phyloP scores from a whole-genome alignment of 2,113 vertebrate species.

The Anseranas semipalmata region DNA sequence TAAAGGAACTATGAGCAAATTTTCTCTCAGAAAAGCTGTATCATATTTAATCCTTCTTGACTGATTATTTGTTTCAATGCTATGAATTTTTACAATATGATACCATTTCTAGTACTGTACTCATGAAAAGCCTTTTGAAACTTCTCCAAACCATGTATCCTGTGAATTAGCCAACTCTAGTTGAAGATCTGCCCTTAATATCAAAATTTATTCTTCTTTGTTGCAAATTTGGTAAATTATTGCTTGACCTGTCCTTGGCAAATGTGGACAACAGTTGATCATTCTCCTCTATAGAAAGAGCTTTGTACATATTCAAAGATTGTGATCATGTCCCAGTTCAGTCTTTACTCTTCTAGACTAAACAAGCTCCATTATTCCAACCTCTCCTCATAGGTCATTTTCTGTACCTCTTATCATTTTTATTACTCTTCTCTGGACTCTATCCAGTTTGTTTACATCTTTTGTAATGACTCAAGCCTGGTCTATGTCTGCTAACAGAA shows the following conservation, averaged over 20 bases:
- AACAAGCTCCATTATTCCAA: conserved; percentile 42
- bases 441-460: conserved; percentile 26
- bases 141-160: not conserved
- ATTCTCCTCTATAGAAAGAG: not conserved
- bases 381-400: conserved; percentile 10
- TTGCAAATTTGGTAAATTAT: not conserved
- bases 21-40: not conserved
- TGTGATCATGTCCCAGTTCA: not conserved
- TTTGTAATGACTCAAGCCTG: not conserved
- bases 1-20: not conserved
- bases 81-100: not conserved
- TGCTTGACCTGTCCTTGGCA: not conserved
- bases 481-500: not conserved
- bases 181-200: not conserved
- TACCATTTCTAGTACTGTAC: not conserved
- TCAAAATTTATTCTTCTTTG: not conserved
- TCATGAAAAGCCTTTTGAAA: conserved; percentile 17
- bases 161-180: not conserved
- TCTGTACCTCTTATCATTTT: conserved; percentile 10
- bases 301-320: not conserved
- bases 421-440: conserved; percentile 31
- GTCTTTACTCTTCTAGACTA: conserved; percentile 39
- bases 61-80: not conserved
- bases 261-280: not conserved
- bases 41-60: not conserved